These are phyloP conservation scores for Anolis carolinensis DNA, from an alignment of 2,113 vertebrate genomes.

Conservation along the genomic window DNA sequence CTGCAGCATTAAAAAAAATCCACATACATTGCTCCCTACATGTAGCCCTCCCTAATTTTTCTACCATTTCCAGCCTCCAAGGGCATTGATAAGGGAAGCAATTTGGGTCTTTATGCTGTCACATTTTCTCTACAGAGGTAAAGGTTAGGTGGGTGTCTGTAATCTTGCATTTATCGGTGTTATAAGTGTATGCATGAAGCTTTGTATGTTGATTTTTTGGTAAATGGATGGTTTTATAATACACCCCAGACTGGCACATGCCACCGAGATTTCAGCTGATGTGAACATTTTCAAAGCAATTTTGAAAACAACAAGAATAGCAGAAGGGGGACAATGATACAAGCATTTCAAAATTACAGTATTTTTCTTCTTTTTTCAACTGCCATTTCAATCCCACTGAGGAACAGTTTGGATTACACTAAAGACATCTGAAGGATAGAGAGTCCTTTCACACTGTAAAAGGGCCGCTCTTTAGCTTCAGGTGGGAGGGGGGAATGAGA, in stretches of 20 bases:
- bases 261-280: accelerated
- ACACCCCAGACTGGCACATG: accelerated
- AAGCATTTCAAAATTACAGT: background rate
- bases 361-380: background rate
- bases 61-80: background rate
- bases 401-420: background rate
- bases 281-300: accelerated
- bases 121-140: accelerated
- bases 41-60: background rate
- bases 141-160: background rate
- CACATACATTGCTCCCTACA: background rate
- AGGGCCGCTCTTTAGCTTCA: background rate
- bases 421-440: conserved; percentile 24
- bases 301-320: background rate
- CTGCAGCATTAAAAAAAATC: background rate
- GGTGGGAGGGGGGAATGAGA: background rate
- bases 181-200: background rate
- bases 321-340: accelerated
- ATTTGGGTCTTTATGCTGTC: background rate
- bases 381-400: background rate
- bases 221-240: accelerated
- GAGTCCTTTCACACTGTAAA: background rate
- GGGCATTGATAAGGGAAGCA: accelerated
- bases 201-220: background rate
- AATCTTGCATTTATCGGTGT: conserved; percentile 7